Conservation (phyloP, 2,113 vertebrate genomes). For the Rafetus swinhoei region DNA sequence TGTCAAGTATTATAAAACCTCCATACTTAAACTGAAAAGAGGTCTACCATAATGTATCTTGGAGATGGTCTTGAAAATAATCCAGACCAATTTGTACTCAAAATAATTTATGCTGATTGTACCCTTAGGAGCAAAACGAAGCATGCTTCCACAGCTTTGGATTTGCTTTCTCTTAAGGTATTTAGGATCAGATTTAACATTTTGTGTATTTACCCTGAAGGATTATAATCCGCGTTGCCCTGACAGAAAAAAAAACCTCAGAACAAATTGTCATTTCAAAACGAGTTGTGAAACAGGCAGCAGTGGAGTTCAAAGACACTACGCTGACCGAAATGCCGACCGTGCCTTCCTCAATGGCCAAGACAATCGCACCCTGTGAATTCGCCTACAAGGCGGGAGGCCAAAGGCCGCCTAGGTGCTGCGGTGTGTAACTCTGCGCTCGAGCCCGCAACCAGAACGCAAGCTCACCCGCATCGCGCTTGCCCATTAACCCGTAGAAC, state of each 20-base stretch:
- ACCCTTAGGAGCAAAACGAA: not conserved
- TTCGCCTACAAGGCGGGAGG: not conserved
- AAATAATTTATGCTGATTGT: not conserved
- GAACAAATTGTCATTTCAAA: not conserved
- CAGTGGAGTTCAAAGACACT: not conserved
- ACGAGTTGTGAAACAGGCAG: not conserved
- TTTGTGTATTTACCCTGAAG: not conserved
- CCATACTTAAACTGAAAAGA: not conserved
- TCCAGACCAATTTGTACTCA: not conserved
- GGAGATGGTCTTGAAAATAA: not conserved
- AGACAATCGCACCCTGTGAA: not conserved
- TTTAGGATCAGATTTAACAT: not conserved
- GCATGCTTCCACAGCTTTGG: too few relatives aligned
- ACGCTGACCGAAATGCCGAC: not conserved
- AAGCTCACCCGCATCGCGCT: conserved; percentile 89
- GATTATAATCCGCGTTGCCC: not conserved
- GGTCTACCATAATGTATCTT: not conserved
- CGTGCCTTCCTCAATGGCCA: not conserved
- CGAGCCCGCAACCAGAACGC: not conserved
- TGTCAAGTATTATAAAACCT: not conserved
- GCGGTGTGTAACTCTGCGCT: too few relatives aligned
- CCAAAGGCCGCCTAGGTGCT: not conserved
- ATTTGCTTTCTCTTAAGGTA: not conserved
- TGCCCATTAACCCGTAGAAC: conserved; percentile 98
- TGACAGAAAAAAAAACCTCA: not conserved